These are phyloP conservation scores for Muscicapa adusta DNA, from an alignment of 2,113 vertebrate species.

Conservation along the genomic window DNA sequence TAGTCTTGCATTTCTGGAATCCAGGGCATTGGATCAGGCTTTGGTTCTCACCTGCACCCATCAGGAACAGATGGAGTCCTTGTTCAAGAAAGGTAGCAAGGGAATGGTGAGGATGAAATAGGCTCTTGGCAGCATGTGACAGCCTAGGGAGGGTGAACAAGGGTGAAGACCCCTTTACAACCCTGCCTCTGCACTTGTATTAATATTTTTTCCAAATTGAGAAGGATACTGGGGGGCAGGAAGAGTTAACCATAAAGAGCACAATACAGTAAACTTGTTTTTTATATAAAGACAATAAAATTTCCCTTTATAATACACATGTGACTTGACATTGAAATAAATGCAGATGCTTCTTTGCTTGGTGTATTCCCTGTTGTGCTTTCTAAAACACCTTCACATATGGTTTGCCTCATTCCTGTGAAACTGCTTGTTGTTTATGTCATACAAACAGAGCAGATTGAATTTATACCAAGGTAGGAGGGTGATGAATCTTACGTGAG, in stretches of 20 bases:
- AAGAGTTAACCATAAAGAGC: slow-evolving; percentile 65
- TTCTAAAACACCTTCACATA: slow-evolving; percentile 84
- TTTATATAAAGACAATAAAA: slow-evolving; percentile 73
- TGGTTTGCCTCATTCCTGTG: slow-evolving; percentile 77
- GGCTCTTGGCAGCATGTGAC: background rate
- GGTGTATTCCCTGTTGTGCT: slow-evolving; percentile 78
- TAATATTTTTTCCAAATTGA: background rate
- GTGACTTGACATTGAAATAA: slow-evolving; percentile 79
- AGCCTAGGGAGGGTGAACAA: background rate
- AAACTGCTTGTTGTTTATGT: slow-evolving; percentile 80
- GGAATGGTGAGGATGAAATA: background rate
- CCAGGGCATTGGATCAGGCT: background rate
- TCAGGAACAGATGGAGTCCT: background rate
- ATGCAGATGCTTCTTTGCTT: slow-evolving; percentile 79
- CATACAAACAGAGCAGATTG: slow-evolving; percentile 77
- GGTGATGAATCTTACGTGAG: slow-evolving; percentile 68
- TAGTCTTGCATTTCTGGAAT: background rate
- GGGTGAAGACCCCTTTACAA: background rate
- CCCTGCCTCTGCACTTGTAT: background rate
- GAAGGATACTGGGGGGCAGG: background rate
- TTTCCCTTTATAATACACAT: slow-evolving; percentile 77
- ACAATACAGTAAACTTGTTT: slow-evolving; percentile 43
- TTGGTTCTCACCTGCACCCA: background rate
- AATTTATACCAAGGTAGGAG: slow-evolving; percentile 72
- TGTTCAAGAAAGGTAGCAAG: background rate